Evolutionary conservation across 2,113 vertebrate species (phyloP), one percentile per base, ranked within the genome.

Genomic region (Hippocampus comes): DNA sequence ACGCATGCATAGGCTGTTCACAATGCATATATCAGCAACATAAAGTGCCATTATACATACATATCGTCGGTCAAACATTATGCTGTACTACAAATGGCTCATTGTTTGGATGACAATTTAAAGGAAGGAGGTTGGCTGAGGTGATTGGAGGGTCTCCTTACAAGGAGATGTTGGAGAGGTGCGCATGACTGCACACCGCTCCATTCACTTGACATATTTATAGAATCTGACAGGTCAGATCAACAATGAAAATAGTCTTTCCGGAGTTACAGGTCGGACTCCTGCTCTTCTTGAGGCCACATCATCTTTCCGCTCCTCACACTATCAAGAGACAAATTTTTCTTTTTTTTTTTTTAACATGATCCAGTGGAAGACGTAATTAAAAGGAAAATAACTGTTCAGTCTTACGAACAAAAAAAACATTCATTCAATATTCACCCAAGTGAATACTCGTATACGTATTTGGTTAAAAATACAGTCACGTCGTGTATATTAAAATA

Each of bases 81-180:
- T 61, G 59, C 15, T 30, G 30, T 6, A 49, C 12, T 48, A 2
- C 41, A 71, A 63, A 49, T 61, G 66, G 67, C 48, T 74, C 72
- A 55, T 34, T 10, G 27, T 70, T 82, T 72, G 63, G 49, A 73
- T 78, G 83, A 84, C 81, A 80, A 80, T 9, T 9, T 77, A n/a
- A 78, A 74, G 76, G 61, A 56, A 70, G 64, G 61, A 70, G 49
- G 48, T 41, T 66, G 66, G 60, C 48, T 8, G 55, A 23, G 10
- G 48, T 66, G 53, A 17, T 21, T 30, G 21, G 17, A 38, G 60
- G 56, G 55, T 72, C 76, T 85, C 88, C 88, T 84, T 90, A 85
- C 68, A 87, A 85, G 88, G 85, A 76, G 43, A 1, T 6, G 42
- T 78, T 87, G 73, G 64, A 78, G 23, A 64, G 68, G 59, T 84